Evolutionary conservation across 1,140 invertebrate species (phyloP), one percentile per base, ranked within the genome.

Genomic region (Ptiloglossa arizonensis): DNA sequence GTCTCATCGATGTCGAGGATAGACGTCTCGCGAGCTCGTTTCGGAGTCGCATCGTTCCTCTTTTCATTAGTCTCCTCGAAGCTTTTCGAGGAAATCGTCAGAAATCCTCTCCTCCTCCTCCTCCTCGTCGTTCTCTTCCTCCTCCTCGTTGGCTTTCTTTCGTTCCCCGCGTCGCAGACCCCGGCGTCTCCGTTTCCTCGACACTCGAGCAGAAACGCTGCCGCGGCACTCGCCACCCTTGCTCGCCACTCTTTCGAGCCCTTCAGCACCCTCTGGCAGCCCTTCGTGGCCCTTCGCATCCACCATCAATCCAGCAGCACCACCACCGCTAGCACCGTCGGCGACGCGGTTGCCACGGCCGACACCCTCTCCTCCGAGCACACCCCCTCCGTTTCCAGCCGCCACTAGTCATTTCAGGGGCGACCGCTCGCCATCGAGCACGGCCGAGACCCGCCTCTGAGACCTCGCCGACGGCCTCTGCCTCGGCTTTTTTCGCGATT

Each of bases 161-260:
- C 44, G 62, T 24, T 24, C 24, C 38, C 27, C 50, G 17, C 59
- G 60, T 44, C 29, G 11, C 13, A 8, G 3, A 0, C 19, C 24
- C 73, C 67, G 19, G 19, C 74, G 32, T 50, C 48, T 72, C 63
- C 67, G 83, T 85, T 84, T 79, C 75, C 62, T 38, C 68, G 81
- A 62, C 73, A 85, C 84, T 86, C 83, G 76, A 85, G 72, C 70
- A 87, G 85, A 88, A 88, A 88, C 82, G 87, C 87, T 87, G 87
- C 80, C 80, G 82, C 84, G 83, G 87, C 87, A 88, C 87, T 88
- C 82, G 85, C 69, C 83, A 75, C 84, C 87, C 87, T 79, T 52
- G 64, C 70, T 62, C 79, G 69, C 76, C 78, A 81, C 81, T 80
- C 83, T 85, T 80, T 85, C 56, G 59, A 85, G 72, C 72, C 70